Base-by-base conservation (phyloP, 2,888 invertebrate genomes). In the Lasius platythorax region DNA sequence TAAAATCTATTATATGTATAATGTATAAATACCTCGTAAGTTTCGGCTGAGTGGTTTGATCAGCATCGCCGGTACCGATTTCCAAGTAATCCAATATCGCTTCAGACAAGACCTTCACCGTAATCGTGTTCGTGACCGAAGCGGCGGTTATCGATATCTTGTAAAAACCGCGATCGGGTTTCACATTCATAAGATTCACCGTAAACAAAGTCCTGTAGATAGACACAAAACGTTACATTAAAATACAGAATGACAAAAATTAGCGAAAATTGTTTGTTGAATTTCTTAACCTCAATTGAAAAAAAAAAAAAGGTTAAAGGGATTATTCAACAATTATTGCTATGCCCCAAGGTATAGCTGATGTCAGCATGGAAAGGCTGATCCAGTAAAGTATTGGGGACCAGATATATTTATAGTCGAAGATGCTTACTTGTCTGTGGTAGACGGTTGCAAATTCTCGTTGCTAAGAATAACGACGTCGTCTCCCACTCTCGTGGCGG, bases 11-110 rank as follows among this genome's bases (percentile, higher is more conserved):
- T 23, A 23, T 23, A 1, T 68, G 23, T n/a, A 18, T 43, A 40
- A n/a, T 18, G 15, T 70, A 28, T 11, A 56, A 67, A 95, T 93
- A 96, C 96, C 95, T 96, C 83, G 95, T 96, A 82, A 98, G 95
- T 94, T 97, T 97, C 0, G 98, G 97, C 82, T 98, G 97, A 37
- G 98, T 97, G 3, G 97, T 97, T 87, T 99, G 98, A 95, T 99
- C 99, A 6, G 98, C 97, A 94, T 99, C 99, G 3, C 97, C 98
- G 30, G 99, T 96, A 5, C 98, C 98, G 70, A 99, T 96, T 95
- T 99, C 99, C 70, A 98, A 96, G 81, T 96, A 96, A 90, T 97
- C 97, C 0, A 99, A 96, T 86, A 96, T 96, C 0, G 98, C 97
- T 89, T 97, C 97, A 0, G 98, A 97, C 81, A 98, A 95, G 28